Evolutionary conservation across 2,797 vertebrate genomes (phyloP).

Genomic region (Characodon lateralis): DNA sequence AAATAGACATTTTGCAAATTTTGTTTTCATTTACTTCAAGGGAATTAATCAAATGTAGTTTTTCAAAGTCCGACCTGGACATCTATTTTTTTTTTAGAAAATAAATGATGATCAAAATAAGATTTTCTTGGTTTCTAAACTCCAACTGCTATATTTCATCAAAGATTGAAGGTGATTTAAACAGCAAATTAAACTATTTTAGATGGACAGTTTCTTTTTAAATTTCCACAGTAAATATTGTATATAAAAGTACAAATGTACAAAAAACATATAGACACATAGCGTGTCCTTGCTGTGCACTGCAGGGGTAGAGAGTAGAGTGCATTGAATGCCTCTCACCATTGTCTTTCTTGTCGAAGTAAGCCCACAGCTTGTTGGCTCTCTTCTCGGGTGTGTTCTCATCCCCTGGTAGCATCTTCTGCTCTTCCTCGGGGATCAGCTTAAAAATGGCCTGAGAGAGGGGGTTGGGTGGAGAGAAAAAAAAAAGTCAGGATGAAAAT

Average conservation of each 20-base stretch:
- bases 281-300: not conserved
- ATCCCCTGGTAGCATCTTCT: slow-evolving; percentile 82
- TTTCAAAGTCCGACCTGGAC: not conserved
- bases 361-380: slow-evolving; percentile 89
- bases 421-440: slow-evolving; percentile 89
- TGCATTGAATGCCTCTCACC: slow-evolving; percentile 73
- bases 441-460: slow-evolving; percentile 89
- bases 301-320: not conserved
- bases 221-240: not conserved
- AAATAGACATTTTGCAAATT: not conserved
- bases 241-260: not conserved
- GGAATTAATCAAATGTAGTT: not conserved
- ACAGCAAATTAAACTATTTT: not conserved
- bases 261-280: not conserved
- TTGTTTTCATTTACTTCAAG: not conserved
- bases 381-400: slow-evolving; percentile 93
- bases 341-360: slow-evolving; percentile 88
- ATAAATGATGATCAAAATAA: not conserved
- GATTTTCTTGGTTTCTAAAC: not conserved
- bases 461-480: slow-evolving; percentile 24
- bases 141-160: not conserved
- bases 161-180: not conserved
- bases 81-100: not conserved
- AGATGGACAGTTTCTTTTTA: not conserved
- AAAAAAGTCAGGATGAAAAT: slow-evolving; percentile 28